Conservation (phyloP, 1,140 invertebrate genomes). For the Cherax quadricarinatus region DNA sequence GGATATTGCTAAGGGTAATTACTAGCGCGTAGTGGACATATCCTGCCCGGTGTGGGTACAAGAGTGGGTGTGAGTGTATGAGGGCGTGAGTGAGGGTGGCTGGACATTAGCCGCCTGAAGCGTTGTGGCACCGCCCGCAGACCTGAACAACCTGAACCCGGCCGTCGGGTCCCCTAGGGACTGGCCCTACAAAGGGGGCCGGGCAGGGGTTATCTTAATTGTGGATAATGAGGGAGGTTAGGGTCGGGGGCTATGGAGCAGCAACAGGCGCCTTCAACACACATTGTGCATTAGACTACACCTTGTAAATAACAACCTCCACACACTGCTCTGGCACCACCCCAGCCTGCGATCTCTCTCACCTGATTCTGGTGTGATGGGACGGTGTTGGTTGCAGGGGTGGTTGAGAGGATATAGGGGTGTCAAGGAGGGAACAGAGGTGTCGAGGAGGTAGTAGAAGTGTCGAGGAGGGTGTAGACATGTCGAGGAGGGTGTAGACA, state of each 20-base stretch:
- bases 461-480: neutral
- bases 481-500: neutral
- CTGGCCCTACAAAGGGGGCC: constrained; percentile 14
- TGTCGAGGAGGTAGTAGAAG: neutral
- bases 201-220: constrained; percentile 57
- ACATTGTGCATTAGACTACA: constrained; percentile 55
- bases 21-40: no score
- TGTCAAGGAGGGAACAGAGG: neutral
- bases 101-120: neutral
- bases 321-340: neutral
- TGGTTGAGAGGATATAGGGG: neutral
- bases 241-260: neutral
- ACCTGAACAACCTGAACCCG: neutral
- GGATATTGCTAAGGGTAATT: no score
- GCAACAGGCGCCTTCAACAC: constrained; percentile 49
- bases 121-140: neutral
- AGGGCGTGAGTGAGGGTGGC: neutral
- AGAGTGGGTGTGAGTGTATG: neutral
- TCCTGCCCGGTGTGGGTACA: no score
- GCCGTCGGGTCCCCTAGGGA: neutral
- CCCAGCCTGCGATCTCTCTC: constrained; percentile 35
- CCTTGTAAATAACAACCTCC: constrained; percentile 11
- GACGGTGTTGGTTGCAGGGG: neutral
- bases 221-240: constrained; percentile 51
- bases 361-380: constrained; percentile 19